These are phyloP conservation scores for Pocillopora meandrina DNA, from an alignment of 92 coral and sea anemone genomes.

Conservation along the genomic window DNA sequence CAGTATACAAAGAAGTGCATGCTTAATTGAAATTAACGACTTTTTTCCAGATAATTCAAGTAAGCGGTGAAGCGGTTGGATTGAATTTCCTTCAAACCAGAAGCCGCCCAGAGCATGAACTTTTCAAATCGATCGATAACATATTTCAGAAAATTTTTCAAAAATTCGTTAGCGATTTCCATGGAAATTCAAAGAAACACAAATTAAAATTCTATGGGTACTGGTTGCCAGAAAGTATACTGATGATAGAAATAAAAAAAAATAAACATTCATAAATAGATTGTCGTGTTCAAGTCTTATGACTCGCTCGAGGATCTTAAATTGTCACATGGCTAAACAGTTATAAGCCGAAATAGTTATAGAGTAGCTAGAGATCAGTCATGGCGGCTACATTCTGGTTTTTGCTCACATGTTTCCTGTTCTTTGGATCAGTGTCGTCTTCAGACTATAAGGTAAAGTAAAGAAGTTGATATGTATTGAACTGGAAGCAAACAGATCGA, in stretches of 20 bases:
- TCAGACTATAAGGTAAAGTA: slow-evolving; percentile 4
- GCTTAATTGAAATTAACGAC: too few species aligned
- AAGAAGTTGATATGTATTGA: not conserved
- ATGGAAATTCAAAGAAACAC: not conserved
- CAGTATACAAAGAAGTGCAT: too few species aligned
- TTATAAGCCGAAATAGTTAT: not conserved
- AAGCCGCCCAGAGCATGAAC: too few species aligned
- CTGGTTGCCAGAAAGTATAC: not conserved
- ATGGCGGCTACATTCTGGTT: not conserved
- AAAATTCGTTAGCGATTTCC: too few species aligned
- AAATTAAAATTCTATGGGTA: not conserved
- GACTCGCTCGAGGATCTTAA: slow-evolving; percentile 1
- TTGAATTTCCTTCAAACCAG: too few species aligned
- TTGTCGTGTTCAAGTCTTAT: slow-evolving; percentile 8
- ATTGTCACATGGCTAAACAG: not conserved
- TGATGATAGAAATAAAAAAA: not conserved
- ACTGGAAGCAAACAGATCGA: too few species aligned
- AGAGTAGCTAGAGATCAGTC: not conserved
- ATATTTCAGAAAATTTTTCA: too few species aligned
- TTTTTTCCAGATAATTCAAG: too few species aligned
- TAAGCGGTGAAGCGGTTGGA: too few species aligned
- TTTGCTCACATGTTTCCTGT: slow-evolving; percentile 4
- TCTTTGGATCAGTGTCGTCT: slow-evolving; percentile 6
- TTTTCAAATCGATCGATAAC: too few species aligned
- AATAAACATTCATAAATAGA: slow-evolving; percentile 6